Evolutionary conservation across 2,113 vertebrate genomes (phyloP), one percentile per base, ranked within the genome.

Genomic region (Eurypyga helias): DNA sequence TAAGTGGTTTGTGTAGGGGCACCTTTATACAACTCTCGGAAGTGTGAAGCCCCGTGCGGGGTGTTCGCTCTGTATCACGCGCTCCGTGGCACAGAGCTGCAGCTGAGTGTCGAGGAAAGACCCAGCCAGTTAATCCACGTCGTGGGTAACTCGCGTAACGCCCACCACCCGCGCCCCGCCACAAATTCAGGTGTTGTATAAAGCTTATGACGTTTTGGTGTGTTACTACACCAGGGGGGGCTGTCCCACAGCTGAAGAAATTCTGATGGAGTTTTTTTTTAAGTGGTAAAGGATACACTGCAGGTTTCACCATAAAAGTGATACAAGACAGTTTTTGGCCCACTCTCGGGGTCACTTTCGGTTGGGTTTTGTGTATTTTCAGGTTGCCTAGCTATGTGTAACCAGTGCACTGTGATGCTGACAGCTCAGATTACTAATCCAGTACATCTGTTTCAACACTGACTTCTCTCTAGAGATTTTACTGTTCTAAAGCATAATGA

Each of bases 141-240:
- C 13, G 21, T 15, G 11, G 16, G 41, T 38, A 46, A 34, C 43
- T 38, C 36, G 26, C 38, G 9, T n/a, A n/a, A n/a, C n/a, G n/a
- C n/a, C n/a, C n/a, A n/a, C n/a, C n/a, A n/a, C 43, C 43, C 36
- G 26, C 38, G 9, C 24, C 26, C 7, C 2, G 3, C 16, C 71
- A 34, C 26, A 28, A 34, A 24, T 28, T 3, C 17, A 84, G 54
- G 13, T 8, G 2, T 49, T 85, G 45, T 34, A 9, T 21, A 16
- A 45, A 38, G 18, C 46, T 38, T 10, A 26, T 52, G 1, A 45
- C 1, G 17, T 58, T 87, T 54, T 60, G 9, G 13, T 31, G 10
- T 60, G 21, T 67, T 85, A 34, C 61, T 82, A 29, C 96, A 70
- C 51, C 48, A 97, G 96, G 60, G 87, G 96, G 96, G 83, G 97